Conservation (phyloP, 2,888 invertebrate genomes). For the Xestia c-nigrum region DNA sequence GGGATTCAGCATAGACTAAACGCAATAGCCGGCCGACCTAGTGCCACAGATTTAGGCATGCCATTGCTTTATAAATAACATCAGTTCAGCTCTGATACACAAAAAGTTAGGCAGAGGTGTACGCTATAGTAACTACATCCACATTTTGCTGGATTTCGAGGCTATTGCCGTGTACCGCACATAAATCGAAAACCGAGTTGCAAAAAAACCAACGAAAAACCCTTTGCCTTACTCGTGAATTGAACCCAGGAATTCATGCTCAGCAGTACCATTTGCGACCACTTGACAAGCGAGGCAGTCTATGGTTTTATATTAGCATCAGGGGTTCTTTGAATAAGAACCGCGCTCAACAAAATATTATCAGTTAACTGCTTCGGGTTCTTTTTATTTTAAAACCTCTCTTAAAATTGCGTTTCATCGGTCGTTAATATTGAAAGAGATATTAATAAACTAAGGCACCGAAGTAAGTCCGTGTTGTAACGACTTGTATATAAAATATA, state of each 20-base stretch:
- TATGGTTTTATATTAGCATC: not conserved
- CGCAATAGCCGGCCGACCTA: not conserved
- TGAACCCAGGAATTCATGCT: not conserved
- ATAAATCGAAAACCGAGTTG: not conserved
- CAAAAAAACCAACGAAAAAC: not conserved
- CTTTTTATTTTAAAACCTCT: too few species aligned
- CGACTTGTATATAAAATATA: conserved; percentile 21
- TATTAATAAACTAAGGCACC: conserved; percentile 10
- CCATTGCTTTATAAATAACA: not conserved
- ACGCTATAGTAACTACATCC: not conserved
- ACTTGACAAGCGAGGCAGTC: not conserved
- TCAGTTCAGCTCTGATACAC: not conserved
- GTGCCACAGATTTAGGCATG: not conserved
- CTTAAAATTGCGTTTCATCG: not conserved
- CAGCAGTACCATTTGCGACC: not conserved
- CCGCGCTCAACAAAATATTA: not conserved
- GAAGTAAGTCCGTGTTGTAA: conserved; percentile 6
- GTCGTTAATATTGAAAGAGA: conserved; percentile 6
- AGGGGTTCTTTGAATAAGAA: not conserved
- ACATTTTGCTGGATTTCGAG: not conserved
- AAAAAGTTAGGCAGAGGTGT: not conserved
- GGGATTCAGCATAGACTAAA: not conserved
- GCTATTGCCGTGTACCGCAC: not conserved
- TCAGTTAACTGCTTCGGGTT: not conserved
- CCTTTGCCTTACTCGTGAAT: not conserved